phyloP scores from a whole-genome alignment of 92 coral and sea anemone species.

The Porites cylindrica region DNA sequence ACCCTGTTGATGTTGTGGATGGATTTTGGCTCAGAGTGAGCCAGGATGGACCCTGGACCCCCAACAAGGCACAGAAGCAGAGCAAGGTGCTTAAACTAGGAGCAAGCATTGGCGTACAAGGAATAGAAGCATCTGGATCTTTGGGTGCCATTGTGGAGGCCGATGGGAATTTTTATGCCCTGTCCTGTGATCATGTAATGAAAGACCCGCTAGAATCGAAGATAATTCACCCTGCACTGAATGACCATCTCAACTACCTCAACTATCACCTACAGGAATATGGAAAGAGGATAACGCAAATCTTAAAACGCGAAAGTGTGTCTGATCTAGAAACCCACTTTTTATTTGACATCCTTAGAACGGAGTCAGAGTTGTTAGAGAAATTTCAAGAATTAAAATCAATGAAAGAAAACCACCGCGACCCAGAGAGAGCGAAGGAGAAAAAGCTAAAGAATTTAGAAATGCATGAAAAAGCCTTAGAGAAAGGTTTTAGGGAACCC shows the following conservation, averaged over 20 bases:
- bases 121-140: conserved; percentile 13
- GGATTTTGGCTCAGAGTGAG: conserved; percentile 20
- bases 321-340: too few species aligned
- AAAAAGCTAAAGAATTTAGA: neutral
- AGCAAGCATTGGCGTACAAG: conserved; percentile 39
- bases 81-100: conserved; percentile 12
- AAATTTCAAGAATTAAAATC: neutral
- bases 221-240: conserved; percentile 17
- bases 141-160: conserved; percentile 46
- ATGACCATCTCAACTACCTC: neutral
- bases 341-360: neutral
- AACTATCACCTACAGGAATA: neutral
- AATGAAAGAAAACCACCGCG: neutral
- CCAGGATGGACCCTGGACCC: neutral
- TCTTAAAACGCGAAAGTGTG: neutral
- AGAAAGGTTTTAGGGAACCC: neutral
- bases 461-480: neutral
- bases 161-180: conserved; percentile 7
- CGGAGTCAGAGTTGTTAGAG: neutral
- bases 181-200: conserved; percentile 51
- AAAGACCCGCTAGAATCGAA: neutral
- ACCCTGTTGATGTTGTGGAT: conserved; percentile 41
- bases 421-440: neutral
- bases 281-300: neutral
- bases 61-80: conserved; percentile 1